These are phyloP conservation scores for Noctua janthina DNA, from an alignment of 2,888 invertebrate species.

Conservation along the genomic window DNA sequence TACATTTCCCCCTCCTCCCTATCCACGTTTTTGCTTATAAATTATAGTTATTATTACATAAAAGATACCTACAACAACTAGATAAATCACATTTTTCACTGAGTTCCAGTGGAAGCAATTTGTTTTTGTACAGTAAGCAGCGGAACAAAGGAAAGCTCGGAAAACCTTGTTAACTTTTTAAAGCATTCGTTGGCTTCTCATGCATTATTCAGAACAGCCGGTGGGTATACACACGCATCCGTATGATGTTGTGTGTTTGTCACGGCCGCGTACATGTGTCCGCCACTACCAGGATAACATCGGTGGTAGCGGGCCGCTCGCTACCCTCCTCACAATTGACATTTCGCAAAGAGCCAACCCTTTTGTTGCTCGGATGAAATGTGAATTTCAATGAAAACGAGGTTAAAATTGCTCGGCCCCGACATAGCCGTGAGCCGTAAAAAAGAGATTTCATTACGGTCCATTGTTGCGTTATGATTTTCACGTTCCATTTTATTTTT, in stretches of 20 bases:
- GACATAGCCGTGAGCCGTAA: constrained; percentile 77
- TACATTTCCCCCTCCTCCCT: not conserved
- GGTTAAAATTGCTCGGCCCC: constrained; percentile 85
- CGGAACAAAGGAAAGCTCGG: constrained; percentile 87
- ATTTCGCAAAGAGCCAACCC: constrained; percentile 85
- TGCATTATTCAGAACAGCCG: constrained; percentile 85
- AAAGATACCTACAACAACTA: constrained; percentile 37
- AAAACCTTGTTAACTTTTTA: constrained; percentile 90
- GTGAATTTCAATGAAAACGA: constrained; percentile 88
- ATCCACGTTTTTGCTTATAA: not conserved
- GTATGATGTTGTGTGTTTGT: constrained; percentile 75
- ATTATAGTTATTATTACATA: constrained; percentile 1
- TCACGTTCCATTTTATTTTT: constrained; percentile 83
- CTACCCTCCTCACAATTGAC: constrained; percentile 87
- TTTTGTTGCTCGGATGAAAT: constrained; percentile 86
- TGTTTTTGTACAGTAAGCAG: constrained; percentile 83
- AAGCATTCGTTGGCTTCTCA: constrained; percentile 86
- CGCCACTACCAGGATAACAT: constrained; percentile 76
- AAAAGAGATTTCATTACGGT: constrained; percentile 81
- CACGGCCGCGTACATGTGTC: constrained; percentile 77
- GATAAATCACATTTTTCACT: constrained; percentile 73
- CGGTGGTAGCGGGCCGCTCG: constrained; percentile 64
- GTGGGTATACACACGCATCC: constrained; percentile 72
- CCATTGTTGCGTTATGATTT: constrained; percentile 86
- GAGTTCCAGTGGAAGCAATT: constrained; percentile 81